These are phyloP conservation scores for Vidua macroura DNA, from an alignment of 2,113 vertebrate genomes.

Conservation along the genomic window DNA sequence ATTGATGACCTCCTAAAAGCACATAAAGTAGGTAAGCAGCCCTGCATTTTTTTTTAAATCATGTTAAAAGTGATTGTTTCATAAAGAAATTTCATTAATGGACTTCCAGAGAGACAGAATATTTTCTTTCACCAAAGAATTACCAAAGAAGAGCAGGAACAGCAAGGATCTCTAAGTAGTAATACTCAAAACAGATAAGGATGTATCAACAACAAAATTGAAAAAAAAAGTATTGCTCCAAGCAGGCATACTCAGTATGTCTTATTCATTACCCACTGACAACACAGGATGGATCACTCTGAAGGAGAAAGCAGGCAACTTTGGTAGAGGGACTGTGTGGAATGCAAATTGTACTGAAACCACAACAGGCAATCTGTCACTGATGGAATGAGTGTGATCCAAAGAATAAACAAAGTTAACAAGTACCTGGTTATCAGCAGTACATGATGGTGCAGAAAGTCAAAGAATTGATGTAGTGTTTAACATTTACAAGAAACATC, in stretches of 20 bases:
- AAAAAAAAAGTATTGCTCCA: background rate
- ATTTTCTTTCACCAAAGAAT: background rate
- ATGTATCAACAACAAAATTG: background rate
- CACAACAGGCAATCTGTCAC: background rate
- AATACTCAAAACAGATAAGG: background rate
- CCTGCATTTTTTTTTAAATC: background rate
- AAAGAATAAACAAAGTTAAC: slow-evolving; percentile 37
- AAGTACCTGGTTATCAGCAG: slow-evolving; percentile 40
- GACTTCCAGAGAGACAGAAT: background rate
- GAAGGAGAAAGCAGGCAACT: background rate
- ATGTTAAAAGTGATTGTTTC: background rate
- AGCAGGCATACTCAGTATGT: background rate
- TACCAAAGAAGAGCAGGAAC: background rate
- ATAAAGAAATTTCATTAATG: background rate
- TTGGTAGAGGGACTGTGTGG: background rate
- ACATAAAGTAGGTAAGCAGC: background rate
- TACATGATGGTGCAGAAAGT: slow-evolving; percentile 11
- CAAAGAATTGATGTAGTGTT: slow-evolving; percentile 35
- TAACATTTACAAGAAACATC: slow-evolving; percentile 46
- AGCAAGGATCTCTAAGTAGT: background rate
- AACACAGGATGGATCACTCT: background rate
- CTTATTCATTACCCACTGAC: background rate
- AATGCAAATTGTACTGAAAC: background rate
- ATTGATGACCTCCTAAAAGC: background rate
- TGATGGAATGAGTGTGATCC: background rate